Evolutionary conservation across 2,797 vertebrate genomes (phyloP).

Genomic region (Tragopan temminckii): DNA sequence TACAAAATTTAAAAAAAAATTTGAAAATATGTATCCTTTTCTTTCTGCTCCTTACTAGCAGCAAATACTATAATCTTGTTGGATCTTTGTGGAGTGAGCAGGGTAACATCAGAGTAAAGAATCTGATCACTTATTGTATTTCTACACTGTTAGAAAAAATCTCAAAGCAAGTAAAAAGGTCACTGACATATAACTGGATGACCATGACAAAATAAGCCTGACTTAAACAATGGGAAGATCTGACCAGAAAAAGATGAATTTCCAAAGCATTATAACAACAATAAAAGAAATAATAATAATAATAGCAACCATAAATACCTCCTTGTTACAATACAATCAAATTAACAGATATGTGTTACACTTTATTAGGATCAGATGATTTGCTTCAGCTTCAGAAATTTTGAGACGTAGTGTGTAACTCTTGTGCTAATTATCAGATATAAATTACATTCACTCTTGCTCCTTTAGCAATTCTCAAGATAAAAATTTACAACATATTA

Average conservation of each 20-base stretch:
- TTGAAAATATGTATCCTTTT: background rate
- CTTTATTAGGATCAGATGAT: background rate
- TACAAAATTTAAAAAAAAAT: background rate
- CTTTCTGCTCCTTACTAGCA: background rate
- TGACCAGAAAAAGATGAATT: background rate
- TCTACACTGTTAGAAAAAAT: background rate
- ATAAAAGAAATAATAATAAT: background rate
- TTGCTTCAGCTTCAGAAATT: background rate
- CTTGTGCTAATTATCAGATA: background rate
- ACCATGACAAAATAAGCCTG: background rate
- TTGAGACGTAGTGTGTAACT: background rate
- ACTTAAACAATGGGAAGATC: background rate
- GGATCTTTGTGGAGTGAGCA: background rate
- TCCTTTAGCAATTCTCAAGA: background rate
- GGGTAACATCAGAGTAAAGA: background rate
- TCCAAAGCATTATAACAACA: background rate
- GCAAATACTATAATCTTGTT: background rate
- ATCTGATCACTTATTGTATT: background rate
- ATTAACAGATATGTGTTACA: background rate
- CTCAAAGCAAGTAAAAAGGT: background rate
- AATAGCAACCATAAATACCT: background rate
- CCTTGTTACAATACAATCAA: background rate
- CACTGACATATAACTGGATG: background rate
- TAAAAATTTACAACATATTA: constrained; percentile 5
- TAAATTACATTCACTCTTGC: background rate